Evolutionary conservation across 2,113 vertebrate genomes (phyloP).

Genomic region (Mustela nigripes): DNA sequence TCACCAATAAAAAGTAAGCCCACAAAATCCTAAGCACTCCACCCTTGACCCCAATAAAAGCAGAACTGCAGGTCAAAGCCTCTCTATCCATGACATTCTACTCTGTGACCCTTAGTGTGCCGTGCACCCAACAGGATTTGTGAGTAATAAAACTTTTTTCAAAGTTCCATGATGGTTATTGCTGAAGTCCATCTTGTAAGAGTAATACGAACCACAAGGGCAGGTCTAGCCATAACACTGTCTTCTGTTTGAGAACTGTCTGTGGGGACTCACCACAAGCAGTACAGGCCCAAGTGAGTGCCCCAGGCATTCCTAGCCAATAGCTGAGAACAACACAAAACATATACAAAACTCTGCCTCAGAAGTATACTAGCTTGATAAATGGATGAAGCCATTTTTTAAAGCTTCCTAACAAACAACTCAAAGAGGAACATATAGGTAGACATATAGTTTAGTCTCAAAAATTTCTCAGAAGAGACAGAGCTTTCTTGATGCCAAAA

Average conservation of each 20-base stretch:
- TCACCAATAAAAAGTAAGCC: neutral
- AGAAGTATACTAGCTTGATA: neutral
- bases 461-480: neutral
- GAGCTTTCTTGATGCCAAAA: neutral
- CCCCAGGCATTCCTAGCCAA: neutral
- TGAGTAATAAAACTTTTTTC: constrained; percentile 33
- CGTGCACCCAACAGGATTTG: neutral
- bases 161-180: neutral
- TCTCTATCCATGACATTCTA: neutral
- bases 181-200: neutral
- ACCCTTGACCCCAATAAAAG: neutral
- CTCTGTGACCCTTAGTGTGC: neutral
- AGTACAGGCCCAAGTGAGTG: neutral
- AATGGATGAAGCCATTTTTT: neutral
- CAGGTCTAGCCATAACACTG: neutral
- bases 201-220: neutral
- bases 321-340: neutral
- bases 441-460: neutral
- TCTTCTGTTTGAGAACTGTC: neutral
- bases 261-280: neutral
- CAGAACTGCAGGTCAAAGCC: neutral
- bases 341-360: neutral
- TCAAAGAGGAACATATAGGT: neutral
- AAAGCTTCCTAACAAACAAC: neutral
- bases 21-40: neutral